A percentile compares a stretch with the other conserved stretches of the same genome.
These are phyloP conservation scores for Asobara japonica DNA, from an alignment of 1,140 invertebrate species.

Conservation along the genomic window DNA sequence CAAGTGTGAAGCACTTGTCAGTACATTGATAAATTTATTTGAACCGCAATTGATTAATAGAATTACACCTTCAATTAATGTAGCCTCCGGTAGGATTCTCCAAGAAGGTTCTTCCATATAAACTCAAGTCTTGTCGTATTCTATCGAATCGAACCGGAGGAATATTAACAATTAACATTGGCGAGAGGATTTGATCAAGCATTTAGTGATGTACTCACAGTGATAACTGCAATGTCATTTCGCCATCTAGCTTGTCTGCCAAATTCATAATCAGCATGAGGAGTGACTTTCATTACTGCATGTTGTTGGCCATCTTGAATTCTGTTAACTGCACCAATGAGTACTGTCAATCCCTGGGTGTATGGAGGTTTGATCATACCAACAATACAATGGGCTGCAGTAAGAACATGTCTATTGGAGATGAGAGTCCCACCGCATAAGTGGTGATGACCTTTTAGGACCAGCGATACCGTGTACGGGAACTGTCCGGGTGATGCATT, in stretches of 20 bases:
- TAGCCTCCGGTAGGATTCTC: too few relatives aligned
- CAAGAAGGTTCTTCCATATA: too few relatives aligned
- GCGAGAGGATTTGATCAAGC: neutral
- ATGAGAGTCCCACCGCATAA: neutral
- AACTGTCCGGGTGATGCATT: neutral
- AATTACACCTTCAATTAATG: too few relatives aligned
- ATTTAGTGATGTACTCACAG: conserved; percentile 11
- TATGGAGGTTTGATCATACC: conserved; percentile 15
- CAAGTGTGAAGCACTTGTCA: too few relatives aligned
- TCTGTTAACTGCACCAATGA: conserved; percentile 21
- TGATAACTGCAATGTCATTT: conserved; percentile 22
- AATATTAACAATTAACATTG: too few relatives aligned
- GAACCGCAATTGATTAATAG: too few relatives aligned
- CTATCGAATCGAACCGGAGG: too few relatives aligned
- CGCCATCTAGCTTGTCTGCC: conserved; percentile 10
- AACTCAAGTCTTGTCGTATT: too few relatives aligned
- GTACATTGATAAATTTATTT: too few relatives aligned
- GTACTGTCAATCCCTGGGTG: conserved; percentile 19
- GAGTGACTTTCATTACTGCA: conserved; percentile 8
- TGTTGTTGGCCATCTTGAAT: neutral
- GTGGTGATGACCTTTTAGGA: neutral
- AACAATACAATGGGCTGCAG: conserved; percentile 36
- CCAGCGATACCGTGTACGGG: neutral
- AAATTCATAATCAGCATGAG: neutral
- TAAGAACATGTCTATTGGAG: conserved; percentile 13